A percentile compares a stretch with the other conserved stretches of the same genome.
Conservation (phyloP, 2,113 vertebrate genomes). For the Oophaga pumilio region DNA sequence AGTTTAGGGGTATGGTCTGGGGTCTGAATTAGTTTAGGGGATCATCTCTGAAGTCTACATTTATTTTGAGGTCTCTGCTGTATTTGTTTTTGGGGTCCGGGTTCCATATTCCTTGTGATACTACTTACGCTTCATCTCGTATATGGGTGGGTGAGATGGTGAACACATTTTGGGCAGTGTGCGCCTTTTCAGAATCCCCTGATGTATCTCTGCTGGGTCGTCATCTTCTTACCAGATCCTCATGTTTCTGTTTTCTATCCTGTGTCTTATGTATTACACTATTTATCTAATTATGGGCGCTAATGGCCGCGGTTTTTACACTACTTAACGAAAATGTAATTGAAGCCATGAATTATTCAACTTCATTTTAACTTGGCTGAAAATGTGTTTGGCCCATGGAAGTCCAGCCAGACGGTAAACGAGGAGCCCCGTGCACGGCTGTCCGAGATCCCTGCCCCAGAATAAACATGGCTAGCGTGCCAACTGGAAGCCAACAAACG, state of each 20-base stretch:
- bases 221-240: constrained; percentile 3
- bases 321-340: constrained; percentile 49
- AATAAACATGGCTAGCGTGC: constrained; percentile 11
- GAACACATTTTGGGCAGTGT: no score
- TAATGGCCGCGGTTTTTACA: constrained; percentile 8
- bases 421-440: constrained; percentile 25
- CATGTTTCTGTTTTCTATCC: constrained; percentile 24
- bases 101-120: neutral
- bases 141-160: neutral
- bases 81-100: neutral
- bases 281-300: constrained; percentile 40
- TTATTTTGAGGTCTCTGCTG: neutral
- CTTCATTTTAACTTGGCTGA: constrained; percentile 50
- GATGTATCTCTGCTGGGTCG: constrained; percentile 11
- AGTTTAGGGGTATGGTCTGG: neutral
- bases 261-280: constrained; percentile 25
- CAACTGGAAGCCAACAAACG: neutral
- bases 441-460: neutral
- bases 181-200: neutral
- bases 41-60: neutral
- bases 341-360: constrained; percentile 35
- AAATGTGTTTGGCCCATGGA: constrained; percentile 9
- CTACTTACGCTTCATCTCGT: no score
- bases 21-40: neutral
- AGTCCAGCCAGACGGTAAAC: constrained; percentile 30